Percentiles rank a stretch among this genome's conserved stretches.
Evolutionary conservation across 2,113 vertebrate species (phyloP).

Genomic region (Cairina moschata): DNA sequence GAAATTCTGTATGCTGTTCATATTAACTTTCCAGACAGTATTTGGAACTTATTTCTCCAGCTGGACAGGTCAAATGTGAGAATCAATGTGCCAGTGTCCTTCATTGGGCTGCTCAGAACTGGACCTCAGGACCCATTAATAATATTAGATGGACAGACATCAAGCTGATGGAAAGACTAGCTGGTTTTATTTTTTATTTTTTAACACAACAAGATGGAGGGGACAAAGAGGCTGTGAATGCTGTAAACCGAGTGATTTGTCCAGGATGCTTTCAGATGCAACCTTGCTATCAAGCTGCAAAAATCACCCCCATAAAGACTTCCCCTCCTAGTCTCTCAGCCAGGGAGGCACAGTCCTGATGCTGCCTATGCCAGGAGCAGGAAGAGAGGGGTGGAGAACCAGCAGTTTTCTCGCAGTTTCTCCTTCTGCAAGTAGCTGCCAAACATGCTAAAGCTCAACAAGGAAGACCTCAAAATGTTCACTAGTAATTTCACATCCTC

Average conservation of each 20-base stretch:
- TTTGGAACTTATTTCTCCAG: slow-evolving; percentile 11
- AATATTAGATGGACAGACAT: not conserved
- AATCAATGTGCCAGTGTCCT: not conserved
- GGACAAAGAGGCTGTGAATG: not conserved
- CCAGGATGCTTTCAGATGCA: not conserved
- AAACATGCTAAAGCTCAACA: rapidly evolving
- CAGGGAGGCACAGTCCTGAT: not conserved
- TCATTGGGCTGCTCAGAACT: not conserved
- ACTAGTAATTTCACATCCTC: not conserved
- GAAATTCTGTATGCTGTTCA: slow-evolving; percentile 23
- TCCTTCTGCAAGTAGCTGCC: not conserved
- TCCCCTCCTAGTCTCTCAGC: not conserved
- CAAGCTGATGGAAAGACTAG: not conserved
- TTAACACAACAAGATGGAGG: not conserved
- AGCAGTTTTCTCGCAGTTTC: not conserved
- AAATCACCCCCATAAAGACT: not conserved
- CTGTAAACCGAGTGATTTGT: not conserved
- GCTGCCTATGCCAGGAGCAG: not conserved
- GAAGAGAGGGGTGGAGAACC: not conserved
- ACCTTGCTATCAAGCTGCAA: not conserved
- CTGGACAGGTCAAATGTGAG: not conserved
- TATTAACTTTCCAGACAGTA: not conserved
- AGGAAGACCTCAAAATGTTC: not conserved
- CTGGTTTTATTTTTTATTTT: not conserved
- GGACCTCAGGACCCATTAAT: not conserved